Conservation (phyloP, 1,140 invertebrate species). For the Papilio polyxenes region DNA sequence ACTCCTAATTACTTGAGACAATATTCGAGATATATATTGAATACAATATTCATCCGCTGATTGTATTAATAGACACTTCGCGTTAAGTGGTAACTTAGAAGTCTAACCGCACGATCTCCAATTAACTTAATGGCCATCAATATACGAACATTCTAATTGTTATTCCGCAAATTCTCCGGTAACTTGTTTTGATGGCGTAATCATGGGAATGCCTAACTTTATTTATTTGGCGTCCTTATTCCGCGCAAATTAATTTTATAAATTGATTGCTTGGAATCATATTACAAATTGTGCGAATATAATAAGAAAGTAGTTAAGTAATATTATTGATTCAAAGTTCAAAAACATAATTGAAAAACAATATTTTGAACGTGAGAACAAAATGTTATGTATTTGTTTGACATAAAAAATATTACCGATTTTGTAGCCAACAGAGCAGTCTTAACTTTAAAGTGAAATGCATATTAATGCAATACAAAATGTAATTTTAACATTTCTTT, state of each 20-base stretch:
- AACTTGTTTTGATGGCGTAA: slow-evolving; percentile 52
- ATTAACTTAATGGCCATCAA: slow-evolving; percentile 57
- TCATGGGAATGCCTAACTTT: slow-evolving; percentile 58
- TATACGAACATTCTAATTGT: slow-evolving; percentile 58
- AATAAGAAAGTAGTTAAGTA: not conserved
- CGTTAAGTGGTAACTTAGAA: slow-evolving; percentile 50
- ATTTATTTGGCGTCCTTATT: slow-evolving; percentile 40
- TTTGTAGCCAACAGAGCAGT: no score
- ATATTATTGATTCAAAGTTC: not conserved
- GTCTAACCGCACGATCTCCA: slow-evolving; percentile 51
- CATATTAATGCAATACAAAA: no score
- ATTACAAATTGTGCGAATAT: not conserved
- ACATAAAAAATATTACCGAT: no score
- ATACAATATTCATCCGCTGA: slow-evolving; percentile 39
- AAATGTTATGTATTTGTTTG: no score
- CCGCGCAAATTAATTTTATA: not conserved
- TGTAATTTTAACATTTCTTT: not conserved
- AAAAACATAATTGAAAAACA: no score
- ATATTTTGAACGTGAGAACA: no score
- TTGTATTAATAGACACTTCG: slow-evolving; percentile 52
- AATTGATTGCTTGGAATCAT: not conserved
- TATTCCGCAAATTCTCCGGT: slow-evolving; percentile 44
- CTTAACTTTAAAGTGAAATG: no score
- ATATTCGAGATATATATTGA: slow-evolving; percentile 17
- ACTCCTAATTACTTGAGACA: slow-evolving; percentile 5